These are phyloP conservation scores for Dendrocincla tyrannina DNA, from an alignment of 2,797 vertebrate species.

Conservation along the genomic window DNA sequence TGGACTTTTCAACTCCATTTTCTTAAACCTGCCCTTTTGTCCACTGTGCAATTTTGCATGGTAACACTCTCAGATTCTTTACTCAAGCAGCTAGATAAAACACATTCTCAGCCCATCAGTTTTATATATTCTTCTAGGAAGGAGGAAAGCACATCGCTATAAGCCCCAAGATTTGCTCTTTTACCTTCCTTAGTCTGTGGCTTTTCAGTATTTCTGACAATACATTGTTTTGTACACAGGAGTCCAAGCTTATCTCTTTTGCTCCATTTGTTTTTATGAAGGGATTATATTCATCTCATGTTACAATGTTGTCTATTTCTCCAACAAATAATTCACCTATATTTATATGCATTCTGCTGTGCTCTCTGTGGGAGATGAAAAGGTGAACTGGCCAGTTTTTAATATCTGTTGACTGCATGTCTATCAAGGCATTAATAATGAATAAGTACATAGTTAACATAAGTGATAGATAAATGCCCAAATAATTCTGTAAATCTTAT, in stretches of 20 bases:
- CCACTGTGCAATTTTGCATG: neutral
- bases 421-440: neutral
- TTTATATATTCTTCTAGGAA: neutral
- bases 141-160: neutral
- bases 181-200: neutral
- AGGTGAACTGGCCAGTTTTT: neutral
- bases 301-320: neutral
- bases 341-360: neutral
- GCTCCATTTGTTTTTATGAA: slow-evolving; percentile 1
- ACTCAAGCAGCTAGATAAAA: neutral
- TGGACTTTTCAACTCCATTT: neutral
- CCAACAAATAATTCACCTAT: neutral
- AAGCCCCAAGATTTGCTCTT: neutral
- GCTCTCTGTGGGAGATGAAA: neutral
- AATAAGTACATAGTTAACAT: neutral
- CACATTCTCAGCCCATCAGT: neutral
- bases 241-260: neutral
- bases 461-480: neutral
- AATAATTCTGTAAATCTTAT: neutral
- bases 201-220: neutral
- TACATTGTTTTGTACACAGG: neutral
- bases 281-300: neutral
- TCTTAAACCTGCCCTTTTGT: neutral
- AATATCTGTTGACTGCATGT: neutral
- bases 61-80: neutral